These are phyloP conservation scores for Gopherus evgoodei DNA, from an alignment of 2,113 vertebrate genomes.

Conservation along the genomic window DNA sequence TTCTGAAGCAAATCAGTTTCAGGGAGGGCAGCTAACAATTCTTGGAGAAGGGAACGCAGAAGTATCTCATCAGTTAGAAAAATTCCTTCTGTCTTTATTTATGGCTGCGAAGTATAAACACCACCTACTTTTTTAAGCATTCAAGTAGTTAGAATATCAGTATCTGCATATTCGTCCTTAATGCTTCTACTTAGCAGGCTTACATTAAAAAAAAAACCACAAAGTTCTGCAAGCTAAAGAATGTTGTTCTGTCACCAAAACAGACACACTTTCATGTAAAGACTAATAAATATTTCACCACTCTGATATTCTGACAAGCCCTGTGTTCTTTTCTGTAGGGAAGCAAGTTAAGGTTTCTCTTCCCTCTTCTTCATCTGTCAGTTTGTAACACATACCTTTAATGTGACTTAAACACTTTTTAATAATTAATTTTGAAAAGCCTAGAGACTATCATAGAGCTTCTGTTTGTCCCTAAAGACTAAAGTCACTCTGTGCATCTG, in stretches of 20 bases:
- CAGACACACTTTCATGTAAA: not conserved
- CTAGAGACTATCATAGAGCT: not conserved
- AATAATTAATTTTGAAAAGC: fast-evolving
- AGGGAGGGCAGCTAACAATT: not conserved
- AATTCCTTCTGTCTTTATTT: not conserved
- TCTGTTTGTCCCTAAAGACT: not conserved
- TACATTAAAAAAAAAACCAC: not conserved
- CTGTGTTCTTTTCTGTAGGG: fast-evolving
- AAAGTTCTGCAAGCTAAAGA: not conserved
- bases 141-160: not conserved
- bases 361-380: not conserved
- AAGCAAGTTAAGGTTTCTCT: fast-evolving
- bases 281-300: not conserved
- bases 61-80: not conserved
- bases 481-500: no score
- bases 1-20: not conserved
- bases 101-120: constrained; percentile 2
- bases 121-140: not conserved
- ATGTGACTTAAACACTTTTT: fast-evolving
- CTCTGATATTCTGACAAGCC: fast-evolving
- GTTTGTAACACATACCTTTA: fast-evolving
- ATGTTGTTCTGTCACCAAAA: not conserved
- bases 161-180: not conserved
- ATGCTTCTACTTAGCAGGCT: not conserved
- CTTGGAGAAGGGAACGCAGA: not conserved